Conservation (phyloP, 2,888 invertebrate species). For the Drosophila dives region DNA sequence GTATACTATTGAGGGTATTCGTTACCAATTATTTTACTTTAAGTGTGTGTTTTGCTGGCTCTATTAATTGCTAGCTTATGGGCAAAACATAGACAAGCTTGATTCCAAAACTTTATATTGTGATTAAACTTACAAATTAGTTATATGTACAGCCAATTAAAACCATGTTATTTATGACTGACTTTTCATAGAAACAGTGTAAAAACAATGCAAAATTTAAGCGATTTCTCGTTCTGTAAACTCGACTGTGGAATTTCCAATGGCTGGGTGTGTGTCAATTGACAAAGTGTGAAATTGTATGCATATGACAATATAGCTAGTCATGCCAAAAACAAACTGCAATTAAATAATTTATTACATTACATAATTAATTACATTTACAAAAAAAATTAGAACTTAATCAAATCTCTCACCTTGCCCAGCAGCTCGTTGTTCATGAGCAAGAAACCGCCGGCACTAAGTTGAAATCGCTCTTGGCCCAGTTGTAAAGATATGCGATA, state of each 20-base stretch:
- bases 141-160: constrained; percentile 23
- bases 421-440: constrained; percentile 63
- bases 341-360: constrained; percentile 30
- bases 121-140: constrained; percentile 13
- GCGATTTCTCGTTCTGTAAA: not conserved
- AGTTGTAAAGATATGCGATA: constrained; percentile 62
- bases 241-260: not conserved
- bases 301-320: constrained; percentile 75
- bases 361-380: not conserved
- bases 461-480: constrained; percentile 64
- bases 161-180: constrained; percentile 20
- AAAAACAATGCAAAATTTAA: constrained; percentile 20
- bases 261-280: constrained; percentile 15
- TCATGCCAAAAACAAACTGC: constrained; percentile 71
- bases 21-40: constrained; percentile 11
- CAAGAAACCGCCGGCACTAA: constrained; percentile 75
- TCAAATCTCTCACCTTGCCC: constrained; percentile 62
- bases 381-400: too few species aligned
- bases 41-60: constrained; percentile 17
- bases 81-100: constrained; percentile 4
- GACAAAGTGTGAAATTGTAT: constrained; percentile 77
- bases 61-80: constrained; percentile 13
- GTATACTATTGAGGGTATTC: constrained; percentile 22
- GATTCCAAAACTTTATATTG: constrained; percentile 2
- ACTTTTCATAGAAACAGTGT: constrained; percentile 12